phyloP scores from a whole-genome alignment of 2,797 vertebrate genomes.

The Trachops cirrhosus region DNA sequence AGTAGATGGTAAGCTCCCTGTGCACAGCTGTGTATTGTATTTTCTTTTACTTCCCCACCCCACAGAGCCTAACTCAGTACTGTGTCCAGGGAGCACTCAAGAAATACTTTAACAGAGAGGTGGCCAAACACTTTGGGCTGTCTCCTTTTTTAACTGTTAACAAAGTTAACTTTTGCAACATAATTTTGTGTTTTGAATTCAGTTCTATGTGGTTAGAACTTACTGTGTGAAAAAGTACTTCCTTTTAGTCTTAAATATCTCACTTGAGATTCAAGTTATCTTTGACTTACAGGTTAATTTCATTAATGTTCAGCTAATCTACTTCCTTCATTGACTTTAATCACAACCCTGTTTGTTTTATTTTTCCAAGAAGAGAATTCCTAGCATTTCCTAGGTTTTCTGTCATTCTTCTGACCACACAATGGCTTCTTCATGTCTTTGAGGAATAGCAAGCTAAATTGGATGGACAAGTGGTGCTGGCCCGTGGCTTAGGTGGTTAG shows the following conservation, averaged over 20 bases:
- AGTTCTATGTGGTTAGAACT: background rate
- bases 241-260: background rate
- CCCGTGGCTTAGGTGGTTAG: background rate
- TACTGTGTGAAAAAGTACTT: background rate
- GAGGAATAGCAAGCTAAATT: background rate
- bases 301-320: background rate
- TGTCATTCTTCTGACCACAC: background rate
- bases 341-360: background rate
- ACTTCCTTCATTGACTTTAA: background rate
- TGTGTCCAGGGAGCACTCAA: background rate
- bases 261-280: background rate
- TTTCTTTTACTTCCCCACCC: background rate
- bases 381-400: background rate
- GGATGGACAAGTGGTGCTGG: background rate
- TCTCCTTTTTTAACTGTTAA: background rate
- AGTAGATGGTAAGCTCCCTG: background rate
- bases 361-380: background rate
- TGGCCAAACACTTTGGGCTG: background rate
- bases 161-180: constrained; percentile 29
- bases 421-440: background rate
- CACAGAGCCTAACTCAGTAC: background rate
- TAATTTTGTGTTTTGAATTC: background rate
- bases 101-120: background rate
- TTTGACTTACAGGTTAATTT: background rate
- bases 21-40: background rate